Percentiles rank a stretch among this genome's conserved stretches.
These are phyloP conservation scores for Himalopsyche tibetana DNA, from an alignment of 2,888 invertebrate genomes.

Conservation along the genomic window DNA sequence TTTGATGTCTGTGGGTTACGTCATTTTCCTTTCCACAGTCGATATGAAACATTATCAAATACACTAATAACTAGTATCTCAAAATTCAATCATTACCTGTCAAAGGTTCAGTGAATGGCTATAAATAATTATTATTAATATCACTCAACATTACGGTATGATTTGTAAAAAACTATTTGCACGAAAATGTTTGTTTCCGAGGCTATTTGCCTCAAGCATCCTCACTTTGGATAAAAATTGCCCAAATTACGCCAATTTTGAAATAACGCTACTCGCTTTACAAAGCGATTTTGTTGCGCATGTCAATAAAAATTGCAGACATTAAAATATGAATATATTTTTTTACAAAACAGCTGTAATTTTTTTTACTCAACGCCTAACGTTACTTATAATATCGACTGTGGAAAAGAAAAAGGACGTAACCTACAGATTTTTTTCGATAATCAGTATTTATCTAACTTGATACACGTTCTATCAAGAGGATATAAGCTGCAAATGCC, in stretches of 20 bases:
- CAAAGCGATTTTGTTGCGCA: neutral
- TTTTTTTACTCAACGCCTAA: neutral
- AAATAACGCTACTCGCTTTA: neutral
- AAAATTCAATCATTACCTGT: too few species aligned
- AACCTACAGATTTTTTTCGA: too few species aligned
- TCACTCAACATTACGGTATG: neutral
- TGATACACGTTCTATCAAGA: too few species aligned
- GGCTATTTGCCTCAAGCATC: conserved; percentile 23
- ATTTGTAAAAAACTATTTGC: neutral
- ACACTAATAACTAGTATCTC: too few species aligned
- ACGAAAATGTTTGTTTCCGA: neutral
- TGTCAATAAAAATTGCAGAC: neutral
- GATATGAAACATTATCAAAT: too few species aligned
- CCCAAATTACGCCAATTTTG: conserved; percentile 24
- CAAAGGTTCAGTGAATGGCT: too few species aligned
- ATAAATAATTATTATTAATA: too few species aligned
- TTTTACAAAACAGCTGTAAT: neutral
- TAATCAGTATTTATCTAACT: too few species aligned
- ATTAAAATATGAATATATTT: neutral
- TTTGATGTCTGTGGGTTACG: too few species aligned
- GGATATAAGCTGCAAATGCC: too few species aligned
- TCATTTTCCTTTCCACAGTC: too few species aligned
- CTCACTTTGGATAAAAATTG: conserved; percentile 2
- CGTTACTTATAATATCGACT: neutral
- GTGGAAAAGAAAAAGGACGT: too few species aligned